phyloP scores from a whole-genome alignment of 2,113 vertebrate genomes.

The Malurus cyaneus region DNA sequence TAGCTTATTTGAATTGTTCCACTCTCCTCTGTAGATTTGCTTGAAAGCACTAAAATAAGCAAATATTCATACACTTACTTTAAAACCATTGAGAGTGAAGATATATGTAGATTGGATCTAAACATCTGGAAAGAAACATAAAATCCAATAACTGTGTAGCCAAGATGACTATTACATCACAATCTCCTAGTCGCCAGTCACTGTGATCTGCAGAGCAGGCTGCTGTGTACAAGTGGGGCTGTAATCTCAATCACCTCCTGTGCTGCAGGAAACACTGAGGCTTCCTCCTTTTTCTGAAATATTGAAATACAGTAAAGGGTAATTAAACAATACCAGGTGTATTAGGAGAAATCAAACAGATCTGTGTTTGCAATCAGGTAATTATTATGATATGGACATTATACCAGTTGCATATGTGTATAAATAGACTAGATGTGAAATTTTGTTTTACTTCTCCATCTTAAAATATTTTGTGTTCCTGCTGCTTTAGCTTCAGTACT shows the following conservation, averaged over 20 bases:
- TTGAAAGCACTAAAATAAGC: background rate
- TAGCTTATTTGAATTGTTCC: background rate
- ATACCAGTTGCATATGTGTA: background rate
- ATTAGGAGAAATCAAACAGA: background rate
- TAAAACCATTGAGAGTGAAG: background rate
- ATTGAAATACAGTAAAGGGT: background rate
- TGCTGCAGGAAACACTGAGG: background rate
- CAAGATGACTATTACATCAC: background rate
- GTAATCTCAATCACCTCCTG: background rate
- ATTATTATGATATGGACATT: background rate
- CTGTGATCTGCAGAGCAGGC: background rate
- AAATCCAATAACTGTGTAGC: background rate
- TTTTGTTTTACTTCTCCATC: background rate
- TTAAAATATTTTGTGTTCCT: background rate
- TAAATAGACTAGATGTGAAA: background rate
- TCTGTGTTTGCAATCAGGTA: background rate
- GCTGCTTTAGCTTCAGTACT: background rate
- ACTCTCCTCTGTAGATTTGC: background rate
- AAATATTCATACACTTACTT: background rate
- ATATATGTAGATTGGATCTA: background rate
- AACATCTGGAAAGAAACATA: background rate
- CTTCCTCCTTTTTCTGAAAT: background rate
- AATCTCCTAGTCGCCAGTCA: rapidly evolving
- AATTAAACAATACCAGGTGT: background rate
- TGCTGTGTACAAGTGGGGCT: background rate